Evolutionary conservation across 1,140 invertebrate genomes (phyloP), one percentile per base, ranked within the genome.

Genomic region (Chionoecetes opilio): DNA sequence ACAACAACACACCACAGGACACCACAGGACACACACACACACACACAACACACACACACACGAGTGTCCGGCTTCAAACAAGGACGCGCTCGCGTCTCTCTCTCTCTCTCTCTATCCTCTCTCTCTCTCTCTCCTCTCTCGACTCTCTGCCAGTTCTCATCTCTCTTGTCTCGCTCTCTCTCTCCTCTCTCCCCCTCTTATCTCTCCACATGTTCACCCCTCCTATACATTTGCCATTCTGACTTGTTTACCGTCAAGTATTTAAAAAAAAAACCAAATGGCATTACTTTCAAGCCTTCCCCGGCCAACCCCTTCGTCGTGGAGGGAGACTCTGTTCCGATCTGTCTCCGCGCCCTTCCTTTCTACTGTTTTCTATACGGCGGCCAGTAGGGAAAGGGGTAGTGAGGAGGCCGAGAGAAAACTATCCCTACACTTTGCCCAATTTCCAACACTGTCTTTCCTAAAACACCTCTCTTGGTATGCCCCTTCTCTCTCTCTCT

Each of bases 161-260:
- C n/a, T 84, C 92, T 87, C 75, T 82, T 87, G 34, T 93, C 92
- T 93, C 92, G 90, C 93, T 84, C 87, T 34, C 93, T 91, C 88
- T 91, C 87, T 91, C 93, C 93, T 91, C 87, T 91, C 87, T 85
- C 88, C 85, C 93, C 26, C 87, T 90, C 86, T 90, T 53, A 37
- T 91, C 75, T 34, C 37, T 75, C 46, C n/a, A n/a, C n/a, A n/a
- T n/a, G n/a, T n/a, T n/a, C n/a, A n/a, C n/a, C n/a, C 85, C 75
- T 82, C 35, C 41, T 17, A 26, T 11, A 37, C 34, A 53, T 34
- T n/a, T 34, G 32, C 21, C n/a, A 41, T 92, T 17, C 75, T 38
- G 34, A 84, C n/a, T n/a, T n/a, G n/a, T 85, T 32, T 82, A 82
- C 82, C 63, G 35, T 14, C 46, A 53, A 53, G 26, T n/a, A n/a